These are phyloP conservation scores for Oscheius sp. DNA, from an alignment of 2,888 invertebrate genomes.

Conservation along the genomic window DNA sequence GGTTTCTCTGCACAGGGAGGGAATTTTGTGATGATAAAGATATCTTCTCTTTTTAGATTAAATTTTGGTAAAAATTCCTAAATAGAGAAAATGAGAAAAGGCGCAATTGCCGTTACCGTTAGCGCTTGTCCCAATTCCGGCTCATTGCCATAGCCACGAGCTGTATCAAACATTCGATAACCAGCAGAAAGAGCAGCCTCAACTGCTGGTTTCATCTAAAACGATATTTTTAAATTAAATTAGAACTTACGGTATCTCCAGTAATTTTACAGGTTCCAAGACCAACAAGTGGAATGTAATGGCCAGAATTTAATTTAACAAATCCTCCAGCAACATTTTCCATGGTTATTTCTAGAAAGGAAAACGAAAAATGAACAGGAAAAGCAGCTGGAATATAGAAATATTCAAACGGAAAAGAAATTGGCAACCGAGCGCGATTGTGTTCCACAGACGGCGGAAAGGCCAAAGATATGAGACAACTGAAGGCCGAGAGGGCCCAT, in stretches of 20 bases:
- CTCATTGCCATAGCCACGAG: slow-evolving; percentile 76
- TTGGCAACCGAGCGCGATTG: too few species aligned
- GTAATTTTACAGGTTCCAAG: slow-evolving; percentile 70
- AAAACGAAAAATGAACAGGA: background rate
- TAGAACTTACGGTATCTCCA: slow-evolving; percentile 40
- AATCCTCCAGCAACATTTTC: slow-evolving; percentile 49
- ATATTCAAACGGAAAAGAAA: too few species aligned
- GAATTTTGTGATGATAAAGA: slow-evolving; percentile 69
- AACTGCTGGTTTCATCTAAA: slow-evolving; percentile 61
- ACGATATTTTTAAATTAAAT: background rate
- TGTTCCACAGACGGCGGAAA: too few species aligned
- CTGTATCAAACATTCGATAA: slow-evolving; percentile 69
- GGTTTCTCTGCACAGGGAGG: slow-evolving; percentile 45
- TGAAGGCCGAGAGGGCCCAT: too few species aligned
- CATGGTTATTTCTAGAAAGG: slow-evolving; percentile 25
- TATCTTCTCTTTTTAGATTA: slow-evolving; percentile 58
- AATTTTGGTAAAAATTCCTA: slow-evolving; percentile 54
- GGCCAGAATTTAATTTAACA: slow-evolving; percentile 58
- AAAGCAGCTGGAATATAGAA: background rate
- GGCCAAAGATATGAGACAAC: too few species aligned
- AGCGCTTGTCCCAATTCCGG: slow-evolving; percentile 80
- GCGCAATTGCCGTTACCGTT: slow-evolving; percentile 68
- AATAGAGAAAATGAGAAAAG: background rate
- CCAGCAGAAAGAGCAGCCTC: slow-evolving; percentile 61
- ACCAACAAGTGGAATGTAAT: slow-evolving; percentile 68